Evolutionary conservation across 2,797 vertebrate species (phyloP).

Genomic region (Scyliorhinus canicula): DNA sequence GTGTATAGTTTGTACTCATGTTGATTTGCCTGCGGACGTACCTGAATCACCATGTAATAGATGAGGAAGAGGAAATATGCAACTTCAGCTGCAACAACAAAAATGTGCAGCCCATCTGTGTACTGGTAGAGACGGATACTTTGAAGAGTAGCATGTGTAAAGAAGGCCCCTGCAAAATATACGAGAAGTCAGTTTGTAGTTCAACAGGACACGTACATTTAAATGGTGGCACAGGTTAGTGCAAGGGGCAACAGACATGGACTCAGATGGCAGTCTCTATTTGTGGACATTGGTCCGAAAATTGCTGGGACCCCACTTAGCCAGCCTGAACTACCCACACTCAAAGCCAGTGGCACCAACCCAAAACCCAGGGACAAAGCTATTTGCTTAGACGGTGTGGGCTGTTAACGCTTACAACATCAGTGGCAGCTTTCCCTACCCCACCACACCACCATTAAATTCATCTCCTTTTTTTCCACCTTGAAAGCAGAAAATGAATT

Average conservation of each 20-base stretch:
- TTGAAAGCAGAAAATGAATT: neutral
- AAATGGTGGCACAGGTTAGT: neutral
- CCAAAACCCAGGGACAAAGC: neutral
- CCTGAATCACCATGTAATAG: conserved; percentile 88
- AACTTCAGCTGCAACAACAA: conserved; percentile 79
- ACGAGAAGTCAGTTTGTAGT: neutral
- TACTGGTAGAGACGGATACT: conserved; percentile 80
- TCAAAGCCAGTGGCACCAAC: neutral
- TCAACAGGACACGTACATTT: neutral
- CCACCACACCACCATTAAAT: neutral
- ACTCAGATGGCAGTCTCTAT: neutral
- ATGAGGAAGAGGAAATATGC: conserved; percentile 84
- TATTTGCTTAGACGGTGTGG: no score
- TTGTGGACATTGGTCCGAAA: neutral
- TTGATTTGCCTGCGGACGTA: conserved; percentile 47
- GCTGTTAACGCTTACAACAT: neutral
- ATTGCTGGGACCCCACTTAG: neutral
- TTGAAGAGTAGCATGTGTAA: conserved; percentile 69
- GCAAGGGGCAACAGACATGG: neutral
- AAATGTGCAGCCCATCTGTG: conserved; percentile 74
- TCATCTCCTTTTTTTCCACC: neutral
- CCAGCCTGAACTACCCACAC: neutral
- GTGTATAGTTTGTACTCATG: no score
- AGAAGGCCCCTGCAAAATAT: conserved; percentile 72
- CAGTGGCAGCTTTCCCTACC: neutral